Evolutionary conservation across 2,113 vertebrate species (phyloP), one percentile per base, ranked within the genome.

Genomic region (Eolophus roseicapilla): DNA sequence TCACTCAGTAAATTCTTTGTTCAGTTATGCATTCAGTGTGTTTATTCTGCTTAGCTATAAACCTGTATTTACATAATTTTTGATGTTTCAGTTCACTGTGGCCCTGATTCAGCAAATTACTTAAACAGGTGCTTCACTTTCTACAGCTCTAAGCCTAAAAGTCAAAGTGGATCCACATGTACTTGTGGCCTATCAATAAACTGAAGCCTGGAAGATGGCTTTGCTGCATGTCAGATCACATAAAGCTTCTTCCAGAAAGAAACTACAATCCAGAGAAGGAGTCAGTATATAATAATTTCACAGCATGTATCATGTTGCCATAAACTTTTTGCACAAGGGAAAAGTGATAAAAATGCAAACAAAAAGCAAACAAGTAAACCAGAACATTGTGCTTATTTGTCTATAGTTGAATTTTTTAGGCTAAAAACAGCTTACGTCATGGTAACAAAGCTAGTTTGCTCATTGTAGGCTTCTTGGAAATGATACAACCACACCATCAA

Each of bases 391-490:
- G 76, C 21, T 93, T 21, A 91, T 79, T 93, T 94, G 29, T 25
- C 4, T 8, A 25, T 20, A 52, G 37, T 60, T 68, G 53, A 82
- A 68, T 78, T 69, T 93, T 93, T 97, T 91, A 92, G 82, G 68
- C 77, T 90, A 88, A 97, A 95, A 96, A 52, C 31, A 55, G 68
- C 74, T 94, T 90, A 90, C 94, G 63, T 63, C 63, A 59, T 92
- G 57, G 44, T 71, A 97, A 88, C 60, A 91, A 96, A 97, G 28
- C 33, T 80, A 55, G 52, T 95, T 95, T 86, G 65, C 57, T 97
- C 43, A 27, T 28, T 93, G 70, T 76, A 83, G 84, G 10, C 88
- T 90, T 91, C 62, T 90, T 95, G 69, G 82, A 93, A 95, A 92
- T 90, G n/a, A 86, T 88, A 86, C 39, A 97, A 52, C 46, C 90